phyloP scores from a whole-genome alignment of 2,888 invertebrate genomes.

The Drepanosiphum platanoidis region DNA sequence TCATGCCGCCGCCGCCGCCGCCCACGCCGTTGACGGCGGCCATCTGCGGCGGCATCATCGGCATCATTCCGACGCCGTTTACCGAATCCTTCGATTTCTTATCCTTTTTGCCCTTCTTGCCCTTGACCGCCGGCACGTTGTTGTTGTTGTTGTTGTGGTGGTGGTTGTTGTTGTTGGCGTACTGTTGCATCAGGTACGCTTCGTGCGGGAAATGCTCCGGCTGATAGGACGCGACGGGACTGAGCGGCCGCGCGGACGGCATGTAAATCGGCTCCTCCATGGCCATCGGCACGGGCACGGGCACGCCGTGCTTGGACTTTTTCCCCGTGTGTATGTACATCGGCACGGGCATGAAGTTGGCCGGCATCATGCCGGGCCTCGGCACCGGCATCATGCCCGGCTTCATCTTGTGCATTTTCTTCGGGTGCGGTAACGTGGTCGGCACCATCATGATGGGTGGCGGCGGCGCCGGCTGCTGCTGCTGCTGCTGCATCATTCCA shows the following conservation, averaged over 20 bases:
- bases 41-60: constrained; percentile 65
- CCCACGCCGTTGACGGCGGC: constrained; percentile 67
- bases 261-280: constrained; percentile 71
- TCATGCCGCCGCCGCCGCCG: constrained; percentile 67
- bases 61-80: constrained; percentile 62
- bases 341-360: constrained; percentile 64
- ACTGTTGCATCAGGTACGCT: constrained; percentile 72
- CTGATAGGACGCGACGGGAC: constrained; percentile 74
- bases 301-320: constrained; percentile 65
- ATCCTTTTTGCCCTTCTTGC: constrained; percentile 65
- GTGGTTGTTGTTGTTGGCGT: constrained; percentile 71
- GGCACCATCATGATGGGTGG: constrained; percentile 67
- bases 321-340: constrained; percentile 67
- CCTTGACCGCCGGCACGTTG: constrained; percentile 66
- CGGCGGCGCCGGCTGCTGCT: constrained; percentile 63
- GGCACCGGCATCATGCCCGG: constrained; percentile 72
- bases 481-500: constrained; percentile 56
- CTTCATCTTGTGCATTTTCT: constrained; percentile 66
- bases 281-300: constrained; percentile 66
- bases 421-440: constrained; percentile 65
- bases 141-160: constrained; percentile 71
- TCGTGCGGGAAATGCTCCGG: constrained; percentile 72
- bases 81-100: constrained; percentile 52
- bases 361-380: constrained; percentile 65
- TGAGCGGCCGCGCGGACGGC: constrained; percentile 71